Evolutionary conservation across 2,797 vertebrate genomes (phyloP).

Genomic region (Labroides dimidiatus): DNA sequence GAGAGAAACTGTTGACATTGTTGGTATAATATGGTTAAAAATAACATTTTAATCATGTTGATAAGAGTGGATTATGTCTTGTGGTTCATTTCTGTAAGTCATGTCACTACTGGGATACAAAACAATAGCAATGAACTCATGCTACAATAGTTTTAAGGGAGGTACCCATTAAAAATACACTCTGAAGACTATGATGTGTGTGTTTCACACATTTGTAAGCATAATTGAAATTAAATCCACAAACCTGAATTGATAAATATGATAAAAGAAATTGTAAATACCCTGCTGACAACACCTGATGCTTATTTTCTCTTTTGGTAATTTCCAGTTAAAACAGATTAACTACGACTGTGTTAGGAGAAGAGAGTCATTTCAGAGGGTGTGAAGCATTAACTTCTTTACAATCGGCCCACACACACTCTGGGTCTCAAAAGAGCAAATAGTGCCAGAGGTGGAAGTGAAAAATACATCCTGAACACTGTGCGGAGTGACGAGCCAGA

Average conservation of each 20-base stretch:
- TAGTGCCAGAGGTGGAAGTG: conserved; percentile 59
- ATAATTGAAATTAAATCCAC: too few relatives aligned
- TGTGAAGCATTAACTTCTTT: conserved; percentile 47
- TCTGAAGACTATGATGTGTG: too few relatives aligned
- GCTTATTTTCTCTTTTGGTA: not conserved
- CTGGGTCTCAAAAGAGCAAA: conserved; percentile 58
- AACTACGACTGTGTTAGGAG: conserved; percentile 32
- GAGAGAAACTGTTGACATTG: not conserved
- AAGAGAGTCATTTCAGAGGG: conserved; percentile 24
- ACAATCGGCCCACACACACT: conserved; percentile 52
- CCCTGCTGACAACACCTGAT: too few relatives aligned
- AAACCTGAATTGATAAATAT: too few relatives aligned
- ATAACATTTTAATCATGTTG: not conserved
- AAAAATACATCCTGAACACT: conserved; percentile 54
- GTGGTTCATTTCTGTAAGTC: not conserved
- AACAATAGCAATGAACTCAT: too few relatives aligned
- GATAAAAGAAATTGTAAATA: too few relatives aligned
- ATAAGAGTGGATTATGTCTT: not conserved
- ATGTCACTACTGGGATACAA: conserved; percentile 3
- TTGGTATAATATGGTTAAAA: too few relatives aligned
- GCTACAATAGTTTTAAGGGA: too few relatives aligned
- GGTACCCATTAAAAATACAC: too few relatives aligned
- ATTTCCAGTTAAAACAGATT: conserved; percentile 4
- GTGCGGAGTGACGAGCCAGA: conserved; percentile 45
- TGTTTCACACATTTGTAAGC: too few relatives aligned